A percentile compares a stretch with the other conserved stretches of the same genome.
Conservation (phyloP, 2,113 vertebrate species). For the Delphinus delphis region DNA sequence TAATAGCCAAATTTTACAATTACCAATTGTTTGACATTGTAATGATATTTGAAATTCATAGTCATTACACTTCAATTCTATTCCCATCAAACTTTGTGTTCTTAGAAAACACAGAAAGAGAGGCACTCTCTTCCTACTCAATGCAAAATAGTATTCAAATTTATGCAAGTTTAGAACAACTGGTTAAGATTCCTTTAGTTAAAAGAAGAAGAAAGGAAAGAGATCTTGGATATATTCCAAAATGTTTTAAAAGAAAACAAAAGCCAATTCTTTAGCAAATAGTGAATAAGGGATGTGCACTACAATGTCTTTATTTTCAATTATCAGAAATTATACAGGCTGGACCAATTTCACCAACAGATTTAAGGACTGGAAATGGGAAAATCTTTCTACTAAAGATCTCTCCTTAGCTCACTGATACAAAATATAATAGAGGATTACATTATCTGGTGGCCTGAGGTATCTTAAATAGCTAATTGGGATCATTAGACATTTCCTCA, state of each 20-base stretch:
- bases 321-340: background rate
- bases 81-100: background rate
- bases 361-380: background rate
- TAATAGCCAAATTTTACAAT: background rate
- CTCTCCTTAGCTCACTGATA: background rate
- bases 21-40: background rate
- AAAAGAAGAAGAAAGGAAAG: background rate
- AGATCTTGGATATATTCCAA: background rate
- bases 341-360: background rate
- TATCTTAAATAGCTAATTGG: background rate
- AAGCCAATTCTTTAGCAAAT: background rate
- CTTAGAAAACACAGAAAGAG: background rate
- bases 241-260: background rate
- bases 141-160: background rate
- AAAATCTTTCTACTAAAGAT: background rate
- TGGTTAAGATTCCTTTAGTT: background rate
- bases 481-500: background rate
- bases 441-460: background rate
- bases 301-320: background rate
- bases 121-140: background rate
- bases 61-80: background rate
- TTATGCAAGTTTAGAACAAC: background rate
- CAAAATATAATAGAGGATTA: background rate
- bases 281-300: background rate
- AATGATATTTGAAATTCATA: background rate